Base-by-base conservation (phyloP, 2,888 invertebrate species). In the Yponomeuta cagnagella region DNA sequence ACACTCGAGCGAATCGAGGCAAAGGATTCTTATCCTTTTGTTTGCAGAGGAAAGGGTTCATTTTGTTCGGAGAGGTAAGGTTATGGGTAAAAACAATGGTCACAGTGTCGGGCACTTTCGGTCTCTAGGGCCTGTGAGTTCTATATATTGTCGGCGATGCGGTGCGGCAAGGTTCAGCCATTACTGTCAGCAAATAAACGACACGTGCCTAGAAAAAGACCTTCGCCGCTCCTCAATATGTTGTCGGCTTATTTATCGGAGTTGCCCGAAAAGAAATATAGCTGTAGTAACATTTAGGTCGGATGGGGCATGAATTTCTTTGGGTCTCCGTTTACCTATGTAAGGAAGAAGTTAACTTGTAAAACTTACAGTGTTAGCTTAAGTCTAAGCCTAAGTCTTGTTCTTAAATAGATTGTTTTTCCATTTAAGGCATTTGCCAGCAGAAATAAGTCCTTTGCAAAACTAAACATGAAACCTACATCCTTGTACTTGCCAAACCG, bases 161-260 rank as follows among this genome's bases (percentile, higher is more conserved):
- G 78, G 82, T 82, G 83, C 43, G 66, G 81, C 83, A 79, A 86
- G 81, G 83, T 84, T 83, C 86, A 82, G 84, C 85, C 86, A 87
- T 88, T 86, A 87, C 84, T 84, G 85, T 87, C 88, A 87, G 86
- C 86, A 82, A 88, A 87, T 85, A 85, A 79, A 82, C 81, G 76
- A 77, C 72, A 87, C 88, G 85, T 88, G 86, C 80, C 76, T 75
- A 77, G 84, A 82, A 84, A 83, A 75, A 76, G 77, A 65, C 65
- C 23, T 65, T 65, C 10, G 65, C 65, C 79, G 81, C 85, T 85
- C 79, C 73, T 75, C 79, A 65, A 33, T 65, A 65, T 31, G 31
- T 30, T 65, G 31, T 30, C 65, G 30, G 30, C 65, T 30, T 65
- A 65, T 65, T 65, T 65, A 65, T 65, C 30, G 30, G 65, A 65